A percentile compares a stretch with the other conserved stretches of the same genome.
Conservation (phyloP, 2,797 vertebrate species). For the Phaenicophaeus curvirostris region DNA sequence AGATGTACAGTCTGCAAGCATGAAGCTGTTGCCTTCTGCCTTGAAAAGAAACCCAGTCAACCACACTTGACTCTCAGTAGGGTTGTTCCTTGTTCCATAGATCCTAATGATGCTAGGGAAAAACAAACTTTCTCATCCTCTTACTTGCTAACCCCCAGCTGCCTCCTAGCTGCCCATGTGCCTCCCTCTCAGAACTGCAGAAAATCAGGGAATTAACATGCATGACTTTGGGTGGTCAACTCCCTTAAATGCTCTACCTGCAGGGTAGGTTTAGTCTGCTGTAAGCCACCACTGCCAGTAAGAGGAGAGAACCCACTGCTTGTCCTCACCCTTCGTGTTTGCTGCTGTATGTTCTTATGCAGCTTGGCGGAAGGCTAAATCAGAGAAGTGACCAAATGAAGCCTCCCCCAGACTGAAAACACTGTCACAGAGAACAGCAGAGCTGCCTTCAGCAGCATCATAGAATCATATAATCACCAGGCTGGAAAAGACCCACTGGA, state of each 20-base stretch:
- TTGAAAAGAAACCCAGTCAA: accelerated
- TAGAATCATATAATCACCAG: no score
- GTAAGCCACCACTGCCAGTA: background rate
- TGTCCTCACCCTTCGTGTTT: background rate
- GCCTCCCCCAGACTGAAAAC: background rate
- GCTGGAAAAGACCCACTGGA: no score
- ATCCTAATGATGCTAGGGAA: background rate
- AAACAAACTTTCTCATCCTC: accelerated
- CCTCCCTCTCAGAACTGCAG: background rate
- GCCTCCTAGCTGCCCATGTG: background rate
- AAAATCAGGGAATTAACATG: background rate
- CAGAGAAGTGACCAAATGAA: accelerated
- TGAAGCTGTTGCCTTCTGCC: background rate
- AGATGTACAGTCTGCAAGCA: background rate
- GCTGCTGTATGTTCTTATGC: accelerated
- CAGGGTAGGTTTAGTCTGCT: background rate
- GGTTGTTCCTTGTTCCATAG: background rate
- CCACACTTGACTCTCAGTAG: accelerated
- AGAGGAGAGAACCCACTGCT: background rate
- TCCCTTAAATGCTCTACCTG: background rate
- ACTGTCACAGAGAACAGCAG: background rate
- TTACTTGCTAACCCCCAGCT: background rate
- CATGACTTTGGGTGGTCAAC: background rate
- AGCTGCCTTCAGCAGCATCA: background rate
- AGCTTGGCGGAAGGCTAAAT: background rate